Conservation (phyloP, 2,888 invertebrate genomes). For the Electrophaes corylata region DNA sequence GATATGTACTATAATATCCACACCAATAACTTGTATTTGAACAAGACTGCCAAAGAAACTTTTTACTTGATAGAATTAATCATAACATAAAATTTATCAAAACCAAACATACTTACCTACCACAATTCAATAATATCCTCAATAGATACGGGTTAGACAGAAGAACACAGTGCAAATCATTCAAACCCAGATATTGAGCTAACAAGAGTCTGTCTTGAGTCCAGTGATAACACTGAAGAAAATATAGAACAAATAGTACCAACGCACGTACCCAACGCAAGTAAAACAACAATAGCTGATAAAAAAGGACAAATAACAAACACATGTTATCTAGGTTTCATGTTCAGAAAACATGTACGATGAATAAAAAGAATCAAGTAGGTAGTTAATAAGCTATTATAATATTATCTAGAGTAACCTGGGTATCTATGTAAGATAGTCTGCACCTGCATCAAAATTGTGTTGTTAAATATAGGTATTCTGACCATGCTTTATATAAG, state of each 20-base stretch:
- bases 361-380: conserved; percentile 8
- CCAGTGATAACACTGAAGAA: conserved; percentile 10
- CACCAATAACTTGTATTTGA: no score
- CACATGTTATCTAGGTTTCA: conserved; percentile 3
- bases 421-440: neutral
- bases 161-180: conserved; percentile 4
- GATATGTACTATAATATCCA: no score
- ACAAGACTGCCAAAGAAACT: no score
- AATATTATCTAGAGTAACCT: neutral
- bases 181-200: conserved; percentile 4
- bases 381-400: neutral
- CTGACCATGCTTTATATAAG: no score
- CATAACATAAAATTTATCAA: neutral
- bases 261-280: neutral
- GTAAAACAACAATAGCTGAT: conserved; percentile 18
- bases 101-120: neutral
- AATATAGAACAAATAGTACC: conserved; percentile 1
- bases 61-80: neutral
- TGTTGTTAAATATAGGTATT: no score
- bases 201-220: neutral
- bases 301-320: conserved; percentile 12
- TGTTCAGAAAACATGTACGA: neutral
- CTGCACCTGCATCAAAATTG: no score
- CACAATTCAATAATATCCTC: conserved; percentile 3
- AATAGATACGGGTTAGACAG: conserved; percentile 20